Evolutionary conservation across 53 echinoderm and acorn worm species (phyloP), one percentile per base, ranked within the genome.

Genomic region (Henricia sp.): DNA sequence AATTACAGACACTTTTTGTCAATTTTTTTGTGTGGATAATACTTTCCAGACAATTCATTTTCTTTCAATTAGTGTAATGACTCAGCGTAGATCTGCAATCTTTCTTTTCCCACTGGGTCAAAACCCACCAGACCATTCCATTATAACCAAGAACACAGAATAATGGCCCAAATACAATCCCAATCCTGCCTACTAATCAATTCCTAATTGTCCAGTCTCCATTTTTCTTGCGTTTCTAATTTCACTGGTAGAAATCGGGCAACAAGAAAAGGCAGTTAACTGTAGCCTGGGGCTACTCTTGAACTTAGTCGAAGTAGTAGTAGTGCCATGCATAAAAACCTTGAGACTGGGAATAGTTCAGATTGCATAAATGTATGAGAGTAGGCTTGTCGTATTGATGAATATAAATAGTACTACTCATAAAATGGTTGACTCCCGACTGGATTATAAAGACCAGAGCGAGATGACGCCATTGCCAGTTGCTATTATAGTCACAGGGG

Each of bases 251-350:
- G 4, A 23, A 10, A n/a, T 17, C 66, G 17, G 37, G 16, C n/a
- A 60, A 65, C 75, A 39, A 56, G 75, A 55, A 75, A n/a, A 75
- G 62, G 77, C 77, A 60, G 41, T 77, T 77, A 77, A 77, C 33
- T 19, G 77, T 59, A 77, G 62, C 77, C 77, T 37, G 11, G n/a
- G 77, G 77, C 42, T 34, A 32, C 62, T 43, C 60, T 77, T 62
- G 77, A 77, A 77, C 77, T 60, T 46, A 42, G 21, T 60, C n/a
- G 62, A n/a, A n/a, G n/a, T n/a, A n/a, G n/a, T n/a, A 77, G 42
- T 77, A 77, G 72, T 60, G 63, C 62, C 77, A 59, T 3, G 76
- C 60, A 76, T 76, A 58, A 50, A 40, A 14, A 21, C 41, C 12
- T 21, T 37, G 50, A 21, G 60, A 19, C 56, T 41, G 48, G 14